phyloP scores from a whole-genome alignment of 2,797 vertebrate genomes.

The Pseudochromis fuscus region DNA sequence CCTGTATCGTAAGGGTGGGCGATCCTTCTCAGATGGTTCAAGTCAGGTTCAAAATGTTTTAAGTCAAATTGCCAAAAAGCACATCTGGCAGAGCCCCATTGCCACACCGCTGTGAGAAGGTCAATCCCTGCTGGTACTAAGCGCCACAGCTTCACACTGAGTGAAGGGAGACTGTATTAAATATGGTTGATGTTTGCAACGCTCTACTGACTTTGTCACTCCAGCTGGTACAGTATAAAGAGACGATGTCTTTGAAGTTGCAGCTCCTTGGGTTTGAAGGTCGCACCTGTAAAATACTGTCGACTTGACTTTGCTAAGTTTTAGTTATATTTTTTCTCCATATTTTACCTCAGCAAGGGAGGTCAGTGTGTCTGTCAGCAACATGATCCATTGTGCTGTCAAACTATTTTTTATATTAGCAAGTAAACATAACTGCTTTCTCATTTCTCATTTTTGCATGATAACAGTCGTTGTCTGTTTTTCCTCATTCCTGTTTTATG shows the following conservation, averaged over 20 bases:
- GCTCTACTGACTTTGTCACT: slow-evolving; percentile 9
- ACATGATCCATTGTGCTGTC: background rate
- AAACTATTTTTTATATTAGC: slow-evolving; percentile 6
- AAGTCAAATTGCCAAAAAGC: slow-evolving; percentile 51
- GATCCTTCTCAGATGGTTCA: slow-evolving; percentile 53
- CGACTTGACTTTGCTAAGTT: background rate
- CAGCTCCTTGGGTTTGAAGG: background rate
- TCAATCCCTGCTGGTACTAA: slow-evolving; percentile 25
- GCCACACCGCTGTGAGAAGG: slow-evolving; percentile 31
- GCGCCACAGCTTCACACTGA: slow-evolving; percentile 15
- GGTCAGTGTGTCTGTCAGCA: background rate
- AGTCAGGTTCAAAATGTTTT: slow-evolving; percentile 67
- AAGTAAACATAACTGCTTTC: background rate
- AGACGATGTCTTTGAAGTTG: background rate
- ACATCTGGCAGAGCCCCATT: slow-evolving; percentile 56
- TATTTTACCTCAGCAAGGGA: no score
- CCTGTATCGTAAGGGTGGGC: slow-evolving; percentile 17
- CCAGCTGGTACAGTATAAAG: slow-evolving; percentile 8
- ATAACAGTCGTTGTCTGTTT: background rate
- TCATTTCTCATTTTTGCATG: background rate
- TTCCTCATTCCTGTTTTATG: background rate
- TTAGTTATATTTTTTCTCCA: background rate
- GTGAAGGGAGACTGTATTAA: slow-evolving; percentile 1
- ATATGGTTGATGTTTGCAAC: slow-evolving; percentile 35
- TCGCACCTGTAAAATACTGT: background rate